phyloP scores from a whole-genome alignment of 2,888 invertebrate species.

The Noctua pronuba region DNA sequence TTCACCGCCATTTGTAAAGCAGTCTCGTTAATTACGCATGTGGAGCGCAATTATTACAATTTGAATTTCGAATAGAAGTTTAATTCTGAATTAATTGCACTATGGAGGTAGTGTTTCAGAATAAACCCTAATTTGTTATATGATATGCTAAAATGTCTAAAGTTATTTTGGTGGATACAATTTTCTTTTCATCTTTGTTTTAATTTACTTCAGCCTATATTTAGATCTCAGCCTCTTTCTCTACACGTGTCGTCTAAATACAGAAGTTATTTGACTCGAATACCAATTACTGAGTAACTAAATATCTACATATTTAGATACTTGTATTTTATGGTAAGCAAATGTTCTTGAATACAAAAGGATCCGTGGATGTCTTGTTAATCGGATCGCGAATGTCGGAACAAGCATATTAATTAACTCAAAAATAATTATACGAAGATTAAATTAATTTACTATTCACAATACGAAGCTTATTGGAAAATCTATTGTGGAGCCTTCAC shows the following conservation, averaged over 20 bases:
- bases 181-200: background rate
- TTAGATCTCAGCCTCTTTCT: background rate
- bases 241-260: slow-evolving; percentile 9
- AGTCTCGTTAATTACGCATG: slow-evolving; percentile 59
- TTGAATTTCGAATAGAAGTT: slow-evolving; percentile 49
- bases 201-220: background rate
- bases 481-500: slow-evolving; percentile 62
- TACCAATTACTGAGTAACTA: slow-evolving; percentile 2
- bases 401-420: slow-evolving; percentile 52
- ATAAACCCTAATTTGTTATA: slow-evolving; percentile 3
- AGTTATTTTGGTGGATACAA: background rate
- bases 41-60: slow-evolving; percentile 52
- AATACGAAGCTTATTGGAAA: slow-evolving; percentile 61
- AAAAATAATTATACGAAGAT: slow-evolving; percentile 55
- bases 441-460: slow-evolving; percentile 62
- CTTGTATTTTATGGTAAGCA: slow-evolving; percentile 2
- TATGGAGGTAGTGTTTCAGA: slow-evolving; percentile 10
- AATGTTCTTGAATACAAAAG: slow-evolving; percentile 13
- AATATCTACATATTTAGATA: background rate
- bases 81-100: slow-evolving; percentile 16
- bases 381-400: slow-evolving; percentile 36
- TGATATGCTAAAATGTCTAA: background rate
- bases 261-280: slow-evolving; percentile 10
- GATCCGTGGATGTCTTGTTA: slow-evolving; percentile 26
- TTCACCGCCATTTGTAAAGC: slow-evolving; percentile 64